Conservation (phyloP, 2,888 invertebrate genomes). For the Anodontia alba region DNA sequence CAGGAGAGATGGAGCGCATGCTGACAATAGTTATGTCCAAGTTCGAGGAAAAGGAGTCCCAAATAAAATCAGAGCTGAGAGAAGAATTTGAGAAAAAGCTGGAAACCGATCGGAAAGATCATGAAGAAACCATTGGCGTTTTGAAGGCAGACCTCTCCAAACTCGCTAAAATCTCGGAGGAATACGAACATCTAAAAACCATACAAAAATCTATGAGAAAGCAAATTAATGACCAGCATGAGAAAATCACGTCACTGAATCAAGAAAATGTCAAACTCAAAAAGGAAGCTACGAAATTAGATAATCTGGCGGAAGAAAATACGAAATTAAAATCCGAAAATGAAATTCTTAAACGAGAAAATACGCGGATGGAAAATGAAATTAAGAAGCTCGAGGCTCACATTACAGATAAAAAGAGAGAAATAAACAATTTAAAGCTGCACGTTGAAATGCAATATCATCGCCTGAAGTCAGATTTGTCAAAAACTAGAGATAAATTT, state of each 20-base stretch:
- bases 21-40: constrained; percentile 43
- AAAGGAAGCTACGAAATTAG: constrained; percentile 23
- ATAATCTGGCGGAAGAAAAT: constrained; percentile 28
- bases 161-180: constrained; percentile 49
- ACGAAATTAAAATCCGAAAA: constrained; percentile 46
- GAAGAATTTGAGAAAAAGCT: constrained; percentile 49
- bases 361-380: constrained; percentile 32
- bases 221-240: constrained; percentile 43
- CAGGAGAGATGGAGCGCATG: constrained; percentile 42
- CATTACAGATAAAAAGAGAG: constrained; percentile 45
- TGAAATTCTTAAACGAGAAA: constrained; percentile 42
- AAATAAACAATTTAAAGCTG: constrained; percentile 42
- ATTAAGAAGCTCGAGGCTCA: constrained; percentile 32
- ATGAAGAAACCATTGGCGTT: constrained; percentile 39
- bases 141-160: constrained; percentile 48
- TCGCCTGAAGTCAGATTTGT: constrained; percentile 48
- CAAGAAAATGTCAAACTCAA: constrained; percentile 49
- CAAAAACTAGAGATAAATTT: constrained; percentile 53
- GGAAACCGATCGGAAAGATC: constrained; percentile 31
- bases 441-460: constrained; percentile 52
- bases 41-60: constrained; percentile 46
- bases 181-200: constrained; percentile 48
- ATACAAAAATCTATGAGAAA: constrained; percentile 39
- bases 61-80: constrained; percentile 47
- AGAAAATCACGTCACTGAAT: constrained; percentile 34